phyloP scores from a whole-genome alignment of 1,140 invertebrate species.

The Drosophila burlai region DNA sequence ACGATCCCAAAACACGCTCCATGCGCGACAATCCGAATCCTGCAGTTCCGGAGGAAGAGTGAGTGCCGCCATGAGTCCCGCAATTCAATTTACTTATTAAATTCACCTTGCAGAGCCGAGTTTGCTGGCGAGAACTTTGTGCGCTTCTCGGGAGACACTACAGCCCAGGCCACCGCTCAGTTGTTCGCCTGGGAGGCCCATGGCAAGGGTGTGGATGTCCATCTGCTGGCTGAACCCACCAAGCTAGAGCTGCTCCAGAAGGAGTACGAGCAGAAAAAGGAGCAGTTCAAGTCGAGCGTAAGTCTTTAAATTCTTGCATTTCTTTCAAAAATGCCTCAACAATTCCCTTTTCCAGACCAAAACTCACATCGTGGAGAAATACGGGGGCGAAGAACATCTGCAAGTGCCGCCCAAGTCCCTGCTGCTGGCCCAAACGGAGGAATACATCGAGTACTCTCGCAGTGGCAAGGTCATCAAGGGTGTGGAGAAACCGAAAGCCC shows the following conservation, averaged over 20 bases:
- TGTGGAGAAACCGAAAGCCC: slow-evolving; percentile 93
- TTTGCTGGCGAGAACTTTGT: slow-evolving; percentile 99
- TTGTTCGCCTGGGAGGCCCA: slow-evolving; percentile 99
- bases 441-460: slow-evolving; percentile 98
- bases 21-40: slow-evolving; percentile 99
- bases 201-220: slow-evolving; percentile 97
- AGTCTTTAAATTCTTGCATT: background rate
- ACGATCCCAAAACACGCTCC: slow-evolving; percentile 99
- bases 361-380: slow-evolving; percentile 81
- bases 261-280: slow-evolving; percentile 96
- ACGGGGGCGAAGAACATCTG: slow-evolving; percentile 95
- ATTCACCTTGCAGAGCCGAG: slow-evolving; percentile 87
- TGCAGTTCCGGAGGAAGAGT: slow-evolving; percentile 88
- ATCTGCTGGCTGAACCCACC: slow-evolving; percentile 98
- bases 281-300: slow-evolving; percentile 91
- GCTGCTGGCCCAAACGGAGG: slow-evolving; percentile 97
- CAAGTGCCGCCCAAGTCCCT: slow-evolving; percentile 93
- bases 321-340: background rate
- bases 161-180: slow-evolving; percentile 95
- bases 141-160: slow-evolving; percentile 96
- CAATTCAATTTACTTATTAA: background rate
- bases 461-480: slow-evolving; percentile 95
- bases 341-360: slow-evolving; percentile 57
- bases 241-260: slow-evolving; percentile 96
- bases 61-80: slow-evolving; percentile 3